Conservation (phyloP, 2,888 invertebrate genomes). For the Diploptera punctata region DNA sequence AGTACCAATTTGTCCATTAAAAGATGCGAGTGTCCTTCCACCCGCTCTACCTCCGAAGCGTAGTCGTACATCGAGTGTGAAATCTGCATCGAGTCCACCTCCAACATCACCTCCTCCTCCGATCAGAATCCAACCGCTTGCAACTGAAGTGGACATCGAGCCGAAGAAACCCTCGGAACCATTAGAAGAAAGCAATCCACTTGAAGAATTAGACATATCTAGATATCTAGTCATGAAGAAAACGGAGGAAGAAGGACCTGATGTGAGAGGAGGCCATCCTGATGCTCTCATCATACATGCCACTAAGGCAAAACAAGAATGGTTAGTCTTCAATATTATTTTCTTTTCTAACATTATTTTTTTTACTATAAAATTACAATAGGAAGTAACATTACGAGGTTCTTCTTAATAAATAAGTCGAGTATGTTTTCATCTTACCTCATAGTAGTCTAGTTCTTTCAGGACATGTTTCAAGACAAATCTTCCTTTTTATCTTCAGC, state of each 20-base stretch:
- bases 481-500: too few relatives aligned
- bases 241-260: slow-evolving; percentile 84
- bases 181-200: slow-evolving; percentile 48
- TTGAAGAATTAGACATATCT: slow-evolving; percentile 83
- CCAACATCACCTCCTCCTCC: slow-evolving; percentile 57
- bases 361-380: too few relatives aligned
- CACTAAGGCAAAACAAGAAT: slow-evolving; percentile 90
- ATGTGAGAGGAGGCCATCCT: slow-evolving; percentile 90
- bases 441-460: too few relatives aligned
- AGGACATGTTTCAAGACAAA: too few relatives aligned
- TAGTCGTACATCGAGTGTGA: slow-evolving; percentile 50
- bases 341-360: too few relatives aligned
- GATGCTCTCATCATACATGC: slow-evolving; percentile 97
- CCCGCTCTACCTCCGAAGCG: slow-evolving; percentile 69
- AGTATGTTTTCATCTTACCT: too few relatives aligned
- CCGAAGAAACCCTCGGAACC: slow-evolving; percentile 30
- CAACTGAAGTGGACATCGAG: not conserved
- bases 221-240: slow-evolving; percentile 81
- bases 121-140: not conserved
- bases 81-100: slow-evolving; percentile 52
- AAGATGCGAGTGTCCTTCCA: too few relatives aligned
- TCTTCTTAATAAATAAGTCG: too few relatives aligned
- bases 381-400: too few relatives aligned
- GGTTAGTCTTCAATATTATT: slow-evolving; percentile 56
- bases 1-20: too few relatives aligned